These are phyloP conservation scores for Sylvicapra grimmia DNA, from an alignment of 2,113 vertebrate species.

Conservation along the genomic window DNA sequence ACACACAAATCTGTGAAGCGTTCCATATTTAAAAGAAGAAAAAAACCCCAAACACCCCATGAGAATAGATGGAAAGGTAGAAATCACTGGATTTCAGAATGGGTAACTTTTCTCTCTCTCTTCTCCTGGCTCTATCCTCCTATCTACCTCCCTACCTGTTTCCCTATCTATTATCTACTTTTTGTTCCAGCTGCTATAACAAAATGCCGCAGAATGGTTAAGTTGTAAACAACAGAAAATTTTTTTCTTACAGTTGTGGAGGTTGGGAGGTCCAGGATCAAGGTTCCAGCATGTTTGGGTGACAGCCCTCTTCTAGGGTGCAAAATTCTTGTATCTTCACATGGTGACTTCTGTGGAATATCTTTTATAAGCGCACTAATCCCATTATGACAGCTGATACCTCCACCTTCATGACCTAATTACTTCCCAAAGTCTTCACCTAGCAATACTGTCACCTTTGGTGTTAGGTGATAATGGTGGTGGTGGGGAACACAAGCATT, in stretches of 20 bases:
- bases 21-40: not conserved
- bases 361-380: not conserved
- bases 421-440: not conserved
- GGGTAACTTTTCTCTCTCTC: not conserved
- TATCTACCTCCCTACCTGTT: not conserved
- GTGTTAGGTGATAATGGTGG: not conserved
- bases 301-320: not conserved
- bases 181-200: not conserved
- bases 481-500: not conserved
- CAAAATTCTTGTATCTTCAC: not conserved
- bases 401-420: not conserved
- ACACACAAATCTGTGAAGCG: too few species aligned
- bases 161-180: not conserved
- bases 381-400: not conserved
- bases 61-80: not conserved
- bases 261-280: not conserved
- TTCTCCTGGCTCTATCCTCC: not conserved
- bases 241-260: not conserved
- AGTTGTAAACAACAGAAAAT: not conserved
- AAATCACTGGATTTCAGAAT: not conserved
- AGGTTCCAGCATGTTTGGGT: not conserved
- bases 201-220: not conserved
- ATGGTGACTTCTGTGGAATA: not conserved
- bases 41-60: not conserved
- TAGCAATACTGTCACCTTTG: not conserved